Conservation (phyloP, 1,140 invertebrate species). For the Listronotus bonariensis region DNA sequence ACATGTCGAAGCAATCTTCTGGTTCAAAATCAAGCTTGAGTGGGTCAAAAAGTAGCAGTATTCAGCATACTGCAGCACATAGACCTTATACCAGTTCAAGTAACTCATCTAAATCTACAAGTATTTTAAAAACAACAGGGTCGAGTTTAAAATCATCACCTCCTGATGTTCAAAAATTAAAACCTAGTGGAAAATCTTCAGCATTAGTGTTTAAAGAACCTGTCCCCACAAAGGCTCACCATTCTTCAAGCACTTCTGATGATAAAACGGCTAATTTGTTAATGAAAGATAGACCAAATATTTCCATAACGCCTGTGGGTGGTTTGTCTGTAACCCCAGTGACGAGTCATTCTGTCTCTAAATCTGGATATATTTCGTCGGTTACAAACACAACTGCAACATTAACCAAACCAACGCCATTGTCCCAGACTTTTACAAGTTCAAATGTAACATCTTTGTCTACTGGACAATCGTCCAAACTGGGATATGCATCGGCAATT, state of each 20-base stretch:
- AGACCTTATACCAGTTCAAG: not conserved
- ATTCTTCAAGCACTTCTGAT: slow-evolving; percentile 7
- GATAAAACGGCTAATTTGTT: slow-evolving; percentile 39
- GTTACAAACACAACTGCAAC: not conserved
- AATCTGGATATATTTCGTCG: not conserved
- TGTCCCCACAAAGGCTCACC: slow-evolving; percentile 13
- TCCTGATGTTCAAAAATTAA: slow-evolving; percentile 1
- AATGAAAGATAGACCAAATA: slow-evolving; percentile 51
- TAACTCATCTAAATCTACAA: not conserved
- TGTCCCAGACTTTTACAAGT: not conserved
- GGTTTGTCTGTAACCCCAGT: not conserved
- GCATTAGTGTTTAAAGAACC: slow-evolving; percentile 30
- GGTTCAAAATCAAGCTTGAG: slow-evolving; percentile 2
- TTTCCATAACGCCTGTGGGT: slow-evolving; percentile 52
- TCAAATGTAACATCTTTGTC: not conserved
- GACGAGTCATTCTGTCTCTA: not conserved
- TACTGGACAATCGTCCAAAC: not conserved
- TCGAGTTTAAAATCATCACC: slow-evolving; percentile 1
- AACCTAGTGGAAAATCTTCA: slow-evolving; percentile 1
- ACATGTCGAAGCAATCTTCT: not conserved
- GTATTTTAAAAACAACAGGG: not conserved
- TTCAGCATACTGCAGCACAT: not conserved
- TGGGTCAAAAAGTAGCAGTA: not conserved
- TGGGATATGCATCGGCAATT: too few relatives aligned
- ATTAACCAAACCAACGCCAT: not conserved